These are phyloP conservation scores for Phasia obesa DNA, from an alignment of 2,888 invertebrate genomes.

Conservation along the genomic window DNA sequence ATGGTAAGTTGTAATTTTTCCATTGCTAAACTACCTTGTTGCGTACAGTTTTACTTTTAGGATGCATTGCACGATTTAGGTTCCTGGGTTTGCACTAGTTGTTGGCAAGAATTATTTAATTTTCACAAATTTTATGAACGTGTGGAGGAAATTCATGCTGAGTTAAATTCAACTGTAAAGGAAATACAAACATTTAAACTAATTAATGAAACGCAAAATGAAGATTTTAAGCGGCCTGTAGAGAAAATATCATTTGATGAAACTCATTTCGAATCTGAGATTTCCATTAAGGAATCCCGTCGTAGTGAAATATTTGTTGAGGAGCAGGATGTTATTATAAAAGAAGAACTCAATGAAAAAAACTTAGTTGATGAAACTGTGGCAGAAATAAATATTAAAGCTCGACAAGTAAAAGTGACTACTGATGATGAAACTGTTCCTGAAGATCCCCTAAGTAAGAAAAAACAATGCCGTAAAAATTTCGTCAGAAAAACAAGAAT, in stretches of 20 bases:
- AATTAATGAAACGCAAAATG: not conserved
- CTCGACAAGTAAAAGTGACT: not conserved
- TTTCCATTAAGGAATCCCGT: slow-evolving; percentile 23
- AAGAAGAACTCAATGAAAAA: slow-evolving; percentile 40
- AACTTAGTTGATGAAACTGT: slow-evolving; percentile 2
- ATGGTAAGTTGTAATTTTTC: slow-evolving; percentile 34
- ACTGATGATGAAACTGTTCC: not conserved
- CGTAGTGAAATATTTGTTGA: not conserved
- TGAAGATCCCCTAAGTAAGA: slow-evolving; percentile 38
- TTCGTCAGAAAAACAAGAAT: slow-evolving; percentile 1
- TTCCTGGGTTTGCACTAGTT: slow-evolving; percentile 73
- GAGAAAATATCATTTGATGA: slow-evolving; percentile 37
- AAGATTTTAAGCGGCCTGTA: slow-evolving; percentile 40
- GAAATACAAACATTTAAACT: not conserved
- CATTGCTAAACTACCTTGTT: too few species aligned
- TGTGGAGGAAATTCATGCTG: slow-evolving; percentile 73
- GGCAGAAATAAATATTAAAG: slow-evolving; percentile 4
- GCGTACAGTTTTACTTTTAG: not conserved
- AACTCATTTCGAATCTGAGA: slow-evolving; percentile 41
- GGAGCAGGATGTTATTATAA: slow-evolving; percentile 27
- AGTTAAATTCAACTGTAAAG: slow-evolving; percentile 5
- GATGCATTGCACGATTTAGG: slow-evolving; percentile 15
- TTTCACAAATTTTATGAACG: slow-evolving; percentile 76
- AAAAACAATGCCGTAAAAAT: not conserved
- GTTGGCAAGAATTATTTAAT: slow-evolving; percentile 75